Evolutionary conservation across 2,113 vertebrate species (phyloP).

Genomic region (Typhlomys cinereus): DNA sequence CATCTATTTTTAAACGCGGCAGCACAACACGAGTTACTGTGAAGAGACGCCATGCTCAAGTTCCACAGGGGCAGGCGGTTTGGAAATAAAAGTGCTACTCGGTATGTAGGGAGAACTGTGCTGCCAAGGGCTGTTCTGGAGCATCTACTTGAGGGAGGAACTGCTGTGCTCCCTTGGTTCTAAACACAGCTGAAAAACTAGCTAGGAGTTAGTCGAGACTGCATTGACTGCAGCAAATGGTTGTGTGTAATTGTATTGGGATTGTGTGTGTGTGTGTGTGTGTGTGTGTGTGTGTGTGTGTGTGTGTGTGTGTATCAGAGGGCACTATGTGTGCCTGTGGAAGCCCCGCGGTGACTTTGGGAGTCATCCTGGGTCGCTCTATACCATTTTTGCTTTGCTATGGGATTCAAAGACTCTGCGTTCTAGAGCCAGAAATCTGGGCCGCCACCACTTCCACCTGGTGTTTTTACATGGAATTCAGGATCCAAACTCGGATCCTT

Average conservation of each 20-base stretch:
- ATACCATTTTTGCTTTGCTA: no score
- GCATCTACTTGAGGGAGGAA: background rate
- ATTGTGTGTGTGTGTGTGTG: no score
- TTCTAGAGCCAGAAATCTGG: no score
- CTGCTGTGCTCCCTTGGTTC: background rate
- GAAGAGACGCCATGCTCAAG: background rate
- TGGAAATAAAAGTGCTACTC: background rate
- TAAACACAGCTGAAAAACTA: background rate
- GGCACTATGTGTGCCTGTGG: no score
- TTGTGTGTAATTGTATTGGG: background rate
- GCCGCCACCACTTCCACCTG: no score
- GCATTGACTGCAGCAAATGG: background rate
- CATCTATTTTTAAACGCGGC: slow-evolving; percentile 66
- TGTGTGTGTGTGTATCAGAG: no score
- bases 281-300: no score
- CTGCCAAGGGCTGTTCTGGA: background rate
- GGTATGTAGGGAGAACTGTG: accelerated
- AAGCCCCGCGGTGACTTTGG: no score
- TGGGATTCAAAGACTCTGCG: no score
- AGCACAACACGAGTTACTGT: background rate
- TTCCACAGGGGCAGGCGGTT: background rate
- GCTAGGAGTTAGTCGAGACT: background rate
- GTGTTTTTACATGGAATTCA: no score
- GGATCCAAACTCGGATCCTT: no score
- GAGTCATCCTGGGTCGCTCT: no score